Base-by-base conservation (phyloP, 2,797 vertebrate genomes). In the Neosilurus mollespiculum region DNA sequence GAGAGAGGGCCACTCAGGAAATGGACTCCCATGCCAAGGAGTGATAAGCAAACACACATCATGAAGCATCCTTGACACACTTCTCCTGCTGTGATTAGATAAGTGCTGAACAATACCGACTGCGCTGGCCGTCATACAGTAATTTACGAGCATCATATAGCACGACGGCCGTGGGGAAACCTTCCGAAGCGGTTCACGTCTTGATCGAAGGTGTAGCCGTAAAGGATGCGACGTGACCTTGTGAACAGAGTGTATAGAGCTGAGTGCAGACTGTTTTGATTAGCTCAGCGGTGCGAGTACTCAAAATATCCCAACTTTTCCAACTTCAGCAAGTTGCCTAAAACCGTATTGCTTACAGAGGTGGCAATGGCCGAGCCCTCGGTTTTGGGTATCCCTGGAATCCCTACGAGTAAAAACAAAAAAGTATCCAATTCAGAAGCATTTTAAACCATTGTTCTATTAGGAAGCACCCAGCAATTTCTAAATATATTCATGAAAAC, bases 41-140 rank as follows among this genome's bases (percentile, higher is more conserved):
- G 61, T 91, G 92, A 95, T 93, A 94, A 94, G 91, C 88, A 90
- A 91, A 91, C 86, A 87, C 86, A 87, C 85, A 87, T 84, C 56
- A 72, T 30, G 43, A 65, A 71, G 85, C 78, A 82, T 86, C 84
- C 80, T 87, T 72, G 37, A 80, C 86, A 87, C 80, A 62, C 82
- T 87, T 86, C 77, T 78, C n/a, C 79, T 78, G 82, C 80, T 20
- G n/a, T 78, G 80, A 84, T 87, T 84, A 86, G 87, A 88, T 86
- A 88, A 86, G 62, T 86, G 34, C 53, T 34, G 70, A 85, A 81
- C 82, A 86, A 88, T 72, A 78, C 58, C 82, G 15, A 67, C 76
- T 85, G 71, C 34, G 66, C 69, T 78, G 76, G 67, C 24, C 14
- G 61, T 26, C 76, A n/a, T 20, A 56, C 43, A 14, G 43, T 72